Evolutionary conservation across 2,797 vertebrate genomes (phyloP).

Genomic region (Sebastes steindachneri): DNA sequence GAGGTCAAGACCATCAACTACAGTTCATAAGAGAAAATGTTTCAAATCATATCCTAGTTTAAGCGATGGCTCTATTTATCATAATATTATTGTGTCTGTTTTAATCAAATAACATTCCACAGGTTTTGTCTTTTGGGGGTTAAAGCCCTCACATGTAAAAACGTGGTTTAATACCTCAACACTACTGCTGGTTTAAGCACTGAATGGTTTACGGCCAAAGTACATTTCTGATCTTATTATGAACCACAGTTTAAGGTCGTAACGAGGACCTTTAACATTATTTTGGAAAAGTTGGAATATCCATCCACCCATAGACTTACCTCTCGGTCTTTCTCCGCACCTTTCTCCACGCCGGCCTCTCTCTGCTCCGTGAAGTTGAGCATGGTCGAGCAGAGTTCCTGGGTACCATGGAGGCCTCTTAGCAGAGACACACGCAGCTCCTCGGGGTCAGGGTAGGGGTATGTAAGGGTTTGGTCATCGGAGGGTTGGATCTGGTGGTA

Average conservation of each 20-base stretch:
- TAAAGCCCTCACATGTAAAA: no score
- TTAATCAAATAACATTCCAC: no score
- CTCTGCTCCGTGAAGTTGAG: not conserved
- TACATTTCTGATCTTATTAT: no score
- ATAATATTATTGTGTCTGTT: no score
- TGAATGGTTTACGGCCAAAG: no score
- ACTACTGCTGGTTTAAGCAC: no score
- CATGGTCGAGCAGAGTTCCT: slow-evolving; percentile 36
- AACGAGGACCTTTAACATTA: no score
- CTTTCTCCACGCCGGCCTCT: accelerated
- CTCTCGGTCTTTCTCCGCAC: not conserved
- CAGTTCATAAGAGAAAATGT: not conserved
- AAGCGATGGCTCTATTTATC: no score
- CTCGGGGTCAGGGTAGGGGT: not conserved
- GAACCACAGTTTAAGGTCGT: no score
- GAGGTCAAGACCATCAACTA: not conserved
- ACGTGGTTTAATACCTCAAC: no score
- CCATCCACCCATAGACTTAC: not conserved
- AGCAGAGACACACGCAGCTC: slow-evolving; percentile 46
- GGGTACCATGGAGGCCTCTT: slow-evolving; percentile 37
- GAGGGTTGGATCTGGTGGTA: not conserved
- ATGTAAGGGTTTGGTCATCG: accelerated
- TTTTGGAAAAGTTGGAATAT: not conserved
- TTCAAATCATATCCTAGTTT: no score
- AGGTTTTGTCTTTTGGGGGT: no score